phyloP scores from a whole-genome alignment of 2,113 vertebrate genomes.

The Sapajus apella region DNA sequence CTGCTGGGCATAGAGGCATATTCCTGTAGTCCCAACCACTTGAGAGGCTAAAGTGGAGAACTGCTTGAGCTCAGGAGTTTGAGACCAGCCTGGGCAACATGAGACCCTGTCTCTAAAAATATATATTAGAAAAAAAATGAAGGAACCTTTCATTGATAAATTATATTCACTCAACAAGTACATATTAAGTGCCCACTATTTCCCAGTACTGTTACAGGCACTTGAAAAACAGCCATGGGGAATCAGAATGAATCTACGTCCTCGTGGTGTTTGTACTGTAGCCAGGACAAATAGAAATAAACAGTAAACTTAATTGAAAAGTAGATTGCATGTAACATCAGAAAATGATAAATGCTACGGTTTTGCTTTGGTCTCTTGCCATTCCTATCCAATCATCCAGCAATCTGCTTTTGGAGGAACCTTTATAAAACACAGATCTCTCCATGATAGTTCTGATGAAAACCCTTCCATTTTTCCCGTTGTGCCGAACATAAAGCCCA shows the following conservation, averaged over 20 bases:
- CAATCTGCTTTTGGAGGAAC: neutral
- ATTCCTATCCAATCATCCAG: neutral
- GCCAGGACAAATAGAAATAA: neutral
- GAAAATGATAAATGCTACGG: neutral
- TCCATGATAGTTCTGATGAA: neutral
- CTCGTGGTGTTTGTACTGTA: neutral
- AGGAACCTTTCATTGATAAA: neutral
- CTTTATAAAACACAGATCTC: conserved; percentile 7
- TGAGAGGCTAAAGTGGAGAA: neutral
- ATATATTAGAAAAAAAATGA: neutral
- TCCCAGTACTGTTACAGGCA: neutral
- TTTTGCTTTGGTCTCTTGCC: neutral
- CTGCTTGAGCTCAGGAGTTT: neutral
- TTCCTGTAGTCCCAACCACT: neutral
- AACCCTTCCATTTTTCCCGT: neutral
- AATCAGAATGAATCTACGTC: neutral
- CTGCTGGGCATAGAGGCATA: neutral
- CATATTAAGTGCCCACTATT: neutral
- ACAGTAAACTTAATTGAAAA: neutral
- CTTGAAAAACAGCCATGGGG: neutral
- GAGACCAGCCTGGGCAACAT: neutral
- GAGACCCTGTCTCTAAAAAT: neutral
- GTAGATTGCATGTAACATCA: neutral
- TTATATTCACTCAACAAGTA: neutral
- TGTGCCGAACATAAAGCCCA: neutral